Conservation (phyloP, 1,140 invertebrate genomes). For the Drosophila pandora region DNA sequence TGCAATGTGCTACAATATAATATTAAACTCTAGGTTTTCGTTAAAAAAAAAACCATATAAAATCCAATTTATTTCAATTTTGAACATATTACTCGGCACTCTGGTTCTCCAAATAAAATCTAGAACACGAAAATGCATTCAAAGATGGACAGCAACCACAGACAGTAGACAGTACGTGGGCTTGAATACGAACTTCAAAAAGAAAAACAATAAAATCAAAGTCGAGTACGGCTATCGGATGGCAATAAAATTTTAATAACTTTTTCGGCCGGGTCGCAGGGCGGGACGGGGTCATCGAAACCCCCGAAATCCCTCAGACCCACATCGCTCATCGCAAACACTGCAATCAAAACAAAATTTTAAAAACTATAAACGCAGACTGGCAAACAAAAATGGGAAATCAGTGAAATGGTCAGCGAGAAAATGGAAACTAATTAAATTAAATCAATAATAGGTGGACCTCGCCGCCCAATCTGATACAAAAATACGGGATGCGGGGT, state of each 20-base stretch:
- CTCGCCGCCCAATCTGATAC: constrained; percentile 8
- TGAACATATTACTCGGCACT: constrained; percentile 10
- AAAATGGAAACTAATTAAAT: constrained; percentile 71
- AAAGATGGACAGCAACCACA: constrained; percentile 10
- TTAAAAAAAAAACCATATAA: constrained; percentile 21
- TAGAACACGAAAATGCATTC: constrained; percentile 57
- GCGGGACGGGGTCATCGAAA: constrained; percentile 10
- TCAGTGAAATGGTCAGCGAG: constrained; percentile 58
- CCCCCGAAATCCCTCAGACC: constrained; percentile 26
- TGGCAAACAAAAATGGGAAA: constrained; percentile 60
- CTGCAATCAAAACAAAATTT: constrained; percentile 44
- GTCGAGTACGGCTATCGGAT: constrained; percentile 11
- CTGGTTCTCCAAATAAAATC: constrained; percentile 2
- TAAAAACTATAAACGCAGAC: constrained; percentile 61
- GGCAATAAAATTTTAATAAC: constrained; percentile 75
- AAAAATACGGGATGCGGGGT: constrained; percentile 24
- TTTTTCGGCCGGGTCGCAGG: constrained; percentile 49
- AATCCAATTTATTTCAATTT: constrained; percentile 23
- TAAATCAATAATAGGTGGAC: constrained; percentile 64
- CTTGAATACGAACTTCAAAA: not conserved
- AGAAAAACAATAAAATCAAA: constrained; percentile 54
- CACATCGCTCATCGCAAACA: constrained; percentile 56
- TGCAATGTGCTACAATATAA: not conserved
- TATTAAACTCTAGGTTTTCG: no score
- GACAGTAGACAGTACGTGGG: constrained; percentile 16